Percentiles rank a stretch among this genome's conserved stretches.
phyloP scores from a whole-genome alignment of 2,797 vertebrate species.

The Amphiprion clarkii region DNA sequence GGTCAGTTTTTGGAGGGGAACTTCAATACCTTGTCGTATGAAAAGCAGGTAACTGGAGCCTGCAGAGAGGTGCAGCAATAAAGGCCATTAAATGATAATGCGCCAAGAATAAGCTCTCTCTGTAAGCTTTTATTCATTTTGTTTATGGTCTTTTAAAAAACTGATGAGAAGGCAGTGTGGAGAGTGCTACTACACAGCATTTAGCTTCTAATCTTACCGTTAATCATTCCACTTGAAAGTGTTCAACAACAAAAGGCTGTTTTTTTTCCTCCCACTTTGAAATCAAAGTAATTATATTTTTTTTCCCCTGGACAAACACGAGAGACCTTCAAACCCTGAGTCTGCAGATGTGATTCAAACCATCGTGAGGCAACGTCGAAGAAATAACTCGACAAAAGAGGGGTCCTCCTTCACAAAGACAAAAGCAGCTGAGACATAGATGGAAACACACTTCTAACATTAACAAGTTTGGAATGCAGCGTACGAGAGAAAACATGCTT shows the following conservation, averaged over 20 bases:
- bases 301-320: constrained; percentile 44
- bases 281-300: constrained; percentile 60
- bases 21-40: constrained; percentile 5
- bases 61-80: constrained; percentile 38
- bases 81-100: constrained; percentile 61
- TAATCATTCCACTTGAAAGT: constrained; percentile 72
- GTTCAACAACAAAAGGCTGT: constrained; percentile 61
- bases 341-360: constrained; percentile 48
- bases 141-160: constrained; percentile 63
- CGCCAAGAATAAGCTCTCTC: constrained; percentile 26
- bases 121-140: constrained; percentile 52
- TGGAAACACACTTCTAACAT: constrained; percentile 29
- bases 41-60: constrained; percentile 13
- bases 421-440: constrained; percentile 29
- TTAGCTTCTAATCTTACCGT: constrained; percentile 61
- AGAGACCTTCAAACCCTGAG: constrained; percentile 22
- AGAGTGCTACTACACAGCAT: constrained; percentile 42
- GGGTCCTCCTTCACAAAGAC: constrained; percentile 18
- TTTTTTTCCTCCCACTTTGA: constrained; percentile 25
- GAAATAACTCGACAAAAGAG: constrained; percentile 33
- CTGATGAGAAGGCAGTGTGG: constrained; percentile 54
- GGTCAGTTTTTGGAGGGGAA: constrained; percentile 18
- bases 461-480: constrained; percentile 28
- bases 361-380: constrained; percentile 29
- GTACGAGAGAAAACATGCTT: constrained; percentile 21